Percentiles rank a stretch among this genome's conserved stretches.
Conservation (phyloP, 2,888 invertebrate genomes). For the Endomychus coccineus region DNA sequence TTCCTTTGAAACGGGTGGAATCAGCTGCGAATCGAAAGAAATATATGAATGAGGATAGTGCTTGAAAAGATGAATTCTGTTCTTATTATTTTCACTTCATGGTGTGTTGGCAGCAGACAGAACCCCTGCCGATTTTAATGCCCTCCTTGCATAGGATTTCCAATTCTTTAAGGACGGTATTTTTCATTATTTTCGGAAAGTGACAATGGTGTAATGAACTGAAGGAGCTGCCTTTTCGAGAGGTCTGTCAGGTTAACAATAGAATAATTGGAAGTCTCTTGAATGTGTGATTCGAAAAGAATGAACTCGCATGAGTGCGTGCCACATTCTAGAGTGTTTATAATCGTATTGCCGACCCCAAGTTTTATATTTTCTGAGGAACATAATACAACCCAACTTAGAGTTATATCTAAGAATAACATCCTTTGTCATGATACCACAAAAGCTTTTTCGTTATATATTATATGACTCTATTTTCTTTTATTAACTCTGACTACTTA, state of each 20-base stretch:
- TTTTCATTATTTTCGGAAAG: conserved; percentile 21
- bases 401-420: too few relatives aligned
- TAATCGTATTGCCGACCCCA: conserved; percentile 25
- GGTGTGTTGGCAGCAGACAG: conserved; percentile 16
- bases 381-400: too few relatives aligned
- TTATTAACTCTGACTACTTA: too few relatives aligned
- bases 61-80: conserved; percentile 20
- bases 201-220: conserved; percentile 33
- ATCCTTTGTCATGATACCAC: conserved; percentile 5
- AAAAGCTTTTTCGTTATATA: conserved; percentile 2
- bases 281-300: conserved; percentile 34
- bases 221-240: conserved; percentile 30
- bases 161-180: conserved; percentile 21
- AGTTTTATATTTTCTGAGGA: conserved; percentile 1
- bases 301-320: conserved; percentile 34
- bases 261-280: conserved; percentile 32
- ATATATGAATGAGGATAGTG: conserved; percentile 16
- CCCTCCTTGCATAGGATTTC: conserved; percentile 12
- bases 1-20: conserved; percentile 21
- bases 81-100: conserved; percentile 23
- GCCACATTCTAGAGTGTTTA: conserved; percentile 27
- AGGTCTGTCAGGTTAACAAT: conserved; percentile 32
- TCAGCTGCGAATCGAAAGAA: conserved; percentile 19
- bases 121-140: neutral
- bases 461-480: too few relatives aligned